phyloP scores from a whole-genome alignment of 2,888 invertebrate genomes.

The Euzophera pinguis region DNA sequence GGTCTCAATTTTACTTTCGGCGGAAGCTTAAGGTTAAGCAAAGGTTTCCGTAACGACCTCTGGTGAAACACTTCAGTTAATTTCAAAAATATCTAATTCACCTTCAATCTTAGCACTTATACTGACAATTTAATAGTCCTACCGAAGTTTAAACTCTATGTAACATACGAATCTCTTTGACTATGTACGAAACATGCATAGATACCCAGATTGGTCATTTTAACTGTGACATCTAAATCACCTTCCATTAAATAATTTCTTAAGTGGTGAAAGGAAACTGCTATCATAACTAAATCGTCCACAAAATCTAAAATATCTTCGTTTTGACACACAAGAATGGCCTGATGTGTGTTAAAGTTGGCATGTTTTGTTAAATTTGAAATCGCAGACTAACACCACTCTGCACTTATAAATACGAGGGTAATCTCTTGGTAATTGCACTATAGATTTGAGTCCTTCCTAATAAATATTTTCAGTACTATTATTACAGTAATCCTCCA shows the following conservation, averaged over 20 bases:
- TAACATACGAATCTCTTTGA: slow-evolving; percentile 46
- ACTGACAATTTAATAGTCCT: slow-evolving; percentile 42
- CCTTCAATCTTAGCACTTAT: slow-evolving; percentile 50
- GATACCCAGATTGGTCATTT: slow-evolving; percentile 26
- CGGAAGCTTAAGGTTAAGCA: slow-evolving; percentile 75
- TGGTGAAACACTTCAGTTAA: slow-evolving; percentile 61
- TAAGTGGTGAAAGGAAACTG: slow-evolving; percentile 47
- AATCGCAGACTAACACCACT: slow-evolving; percentile 75
- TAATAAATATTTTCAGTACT: slow-evolving; percentile 67
- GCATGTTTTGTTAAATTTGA: slow-evolving; percentile 61
- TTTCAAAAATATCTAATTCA: slow-evolving; percentile 44
- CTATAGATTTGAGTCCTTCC: slow-evolving; percentile 69
- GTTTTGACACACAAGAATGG: slow-evolving; percentile 63
- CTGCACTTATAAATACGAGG: slow-evolving; percentile 59
- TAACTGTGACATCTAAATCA: slow-evolving; percentile 37
- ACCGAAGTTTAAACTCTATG: slow-evolving; percentile 30
- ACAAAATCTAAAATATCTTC: slow-evolving; percentile 64
- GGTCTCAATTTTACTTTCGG: slow-evolving; percentile 67
- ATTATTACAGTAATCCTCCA: slow-evolving; percentile 69
- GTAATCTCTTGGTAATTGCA: slow-evolving; percentile 53
- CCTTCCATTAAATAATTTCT: slow-evolving; percentile 31
- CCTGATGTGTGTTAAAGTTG: slow-evolving; percentile 65
- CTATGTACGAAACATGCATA: slow-evolving; percentile 67
- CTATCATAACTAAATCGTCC: slow-evolving; percentile 31
- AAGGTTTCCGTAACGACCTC: slow-evolving; percentile 69